Conservation (phyloP, 2,113 vertebrate species). For the Platichthys stellatus region DNA sequence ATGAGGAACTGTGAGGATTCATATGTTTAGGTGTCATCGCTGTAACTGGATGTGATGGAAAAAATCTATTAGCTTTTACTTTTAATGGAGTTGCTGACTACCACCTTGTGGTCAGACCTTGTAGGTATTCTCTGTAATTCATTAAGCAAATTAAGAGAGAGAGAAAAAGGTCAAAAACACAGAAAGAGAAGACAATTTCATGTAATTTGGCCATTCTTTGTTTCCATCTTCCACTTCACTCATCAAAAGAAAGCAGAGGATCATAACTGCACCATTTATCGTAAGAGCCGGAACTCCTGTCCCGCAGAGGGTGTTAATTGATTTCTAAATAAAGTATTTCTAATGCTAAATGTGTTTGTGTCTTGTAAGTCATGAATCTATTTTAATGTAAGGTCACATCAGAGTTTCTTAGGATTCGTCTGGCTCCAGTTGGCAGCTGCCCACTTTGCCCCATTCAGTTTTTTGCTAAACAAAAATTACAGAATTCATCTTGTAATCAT, state of each 20-base stretch:
- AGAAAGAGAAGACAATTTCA: background rate
- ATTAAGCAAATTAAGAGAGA: background rate
- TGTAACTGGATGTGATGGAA: background rate
- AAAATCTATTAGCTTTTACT: background rate
- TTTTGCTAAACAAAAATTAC: too few relatives aligned
- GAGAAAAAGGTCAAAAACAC: slow-evolving; percentile 2
- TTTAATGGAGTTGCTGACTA: slow-evolving; percentile 12
- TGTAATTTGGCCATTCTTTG: background rate
- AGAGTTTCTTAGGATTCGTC: too few relatives aligned
- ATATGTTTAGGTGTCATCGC: background rate
- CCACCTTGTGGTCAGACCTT: slow-evolving; percentile 50
- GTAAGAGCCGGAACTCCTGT: background rate
- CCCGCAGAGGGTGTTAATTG: background rate
- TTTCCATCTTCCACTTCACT: background rate
- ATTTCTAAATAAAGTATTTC: background rate
- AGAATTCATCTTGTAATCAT: too few relatives aligned
- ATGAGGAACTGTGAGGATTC: too few relatives aligned
- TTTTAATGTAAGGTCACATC: background rate
- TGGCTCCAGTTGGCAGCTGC: too few relatives aligned
- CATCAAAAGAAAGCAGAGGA: too few relatives aligned
- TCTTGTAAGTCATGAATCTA: background rate
- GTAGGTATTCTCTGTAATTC: background rate
- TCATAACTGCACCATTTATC: background rate
- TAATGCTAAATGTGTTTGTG: background rate
- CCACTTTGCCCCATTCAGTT: too few relatives aligned